A percentile compares a stretch with the other conserved stretches of the same genome.
These are phyloP conservation scores for Macrosoma leucophasiata DNA, from an alignment of 2,888 invertebrate genomes.

Conservation along the genomic window DNA sequence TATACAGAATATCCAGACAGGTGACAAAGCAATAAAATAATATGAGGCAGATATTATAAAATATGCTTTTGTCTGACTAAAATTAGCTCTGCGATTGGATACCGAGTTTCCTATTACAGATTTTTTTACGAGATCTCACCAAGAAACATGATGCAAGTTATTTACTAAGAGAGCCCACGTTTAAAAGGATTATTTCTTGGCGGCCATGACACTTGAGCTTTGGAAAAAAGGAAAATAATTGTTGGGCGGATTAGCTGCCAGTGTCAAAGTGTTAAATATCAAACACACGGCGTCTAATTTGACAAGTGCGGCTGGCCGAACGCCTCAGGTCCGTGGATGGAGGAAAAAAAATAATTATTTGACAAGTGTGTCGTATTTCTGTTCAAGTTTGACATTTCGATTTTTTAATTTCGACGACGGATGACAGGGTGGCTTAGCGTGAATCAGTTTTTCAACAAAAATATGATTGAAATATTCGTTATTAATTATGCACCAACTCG, in stretches of 20 bases:
- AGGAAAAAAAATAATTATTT: slow-evolving; percentile 46
- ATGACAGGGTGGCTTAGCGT: slow-evolving; percentile 49
- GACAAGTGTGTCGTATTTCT: slow-evolving; percentile 67
- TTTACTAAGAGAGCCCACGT: too few species aligned
- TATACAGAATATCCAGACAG: too few species aligned
- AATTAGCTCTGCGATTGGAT: slow-evolving; percentile 27
- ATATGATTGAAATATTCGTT: slow-evolving; percentile 43
- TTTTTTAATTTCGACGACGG: slow-evolving; percentile 48
- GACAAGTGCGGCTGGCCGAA: slow-evolving; percentile 56
- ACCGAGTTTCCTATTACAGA: slow-evolving; percentile 47
- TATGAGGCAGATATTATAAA: too few species aligned
- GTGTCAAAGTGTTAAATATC: slow-evolving; percentile 76
- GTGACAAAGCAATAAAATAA: too few species aligned
- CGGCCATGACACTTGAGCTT: slow-evolving; percentile 63
- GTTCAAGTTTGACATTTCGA: slow-evolving; percentile 64
- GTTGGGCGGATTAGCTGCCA: slow-evolving; percentile 69
- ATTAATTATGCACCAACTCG: slow-evolving; percentile 38
- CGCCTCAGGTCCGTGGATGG: slow-evolving; percentile 34
- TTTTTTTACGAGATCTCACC: slow-evolving; percentile 43
- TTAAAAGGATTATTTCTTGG: slow-evolving; percentile 54
- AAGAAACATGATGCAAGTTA: too few species aligned
- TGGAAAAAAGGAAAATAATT: slow-evolving; percentile 55
- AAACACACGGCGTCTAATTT: slow-evolving; percentile 69
- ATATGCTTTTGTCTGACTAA: too few species aligned
- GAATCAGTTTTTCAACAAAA: slow-evolving; percentile 56